Evolutionary conservation across 2,888 invertebrate genomes (phyloP), one percentile per base, ranked within the genome.

Genomic region (Lasioglossum marginatum): DNA sequence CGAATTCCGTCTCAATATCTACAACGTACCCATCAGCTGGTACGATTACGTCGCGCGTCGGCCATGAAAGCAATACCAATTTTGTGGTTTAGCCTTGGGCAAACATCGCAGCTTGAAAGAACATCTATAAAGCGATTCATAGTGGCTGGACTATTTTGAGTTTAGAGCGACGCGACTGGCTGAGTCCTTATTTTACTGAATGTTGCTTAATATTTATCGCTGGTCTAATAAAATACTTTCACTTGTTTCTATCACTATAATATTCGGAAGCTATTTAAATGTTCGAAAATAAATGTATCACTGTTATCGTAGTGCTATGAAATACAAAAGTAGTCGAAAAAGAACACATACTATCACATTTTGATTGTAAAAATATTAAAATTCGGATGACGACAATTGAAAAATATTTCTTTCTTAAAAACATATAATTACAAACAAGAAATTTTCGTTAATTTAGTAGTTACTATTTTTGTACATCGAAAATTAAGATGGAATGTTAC

Each of bases 41-140:
- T 91, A 91, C 89, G 92, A 91, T 93, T 93, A 92, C 91, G 87
- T 88, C 76, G 82, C 92, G 92, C 91, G 87, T 87, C 77, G 80
- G 79, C 66, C 82, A 73, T 68, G 82, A 81, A 83, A 73, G 77
- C 74, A 68, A 72, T 75, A 70, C 84, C 90, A 90, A 90, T 90
- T 89, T 89, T 84, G 81, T 72, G 81, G 77, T 57, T 86, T 80
- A 76, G 75, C 76, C n/a, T 77, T 81, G 79, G 27, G 45, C 57
- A 57, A 72, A 52, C 77, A 37, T 70, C 77, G 43, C 34, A 60
- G 60, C 45, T 66, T 34, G 63, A 34, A 27, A 12, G 37, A 40
- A 57, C 70, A 27, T 63, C 31, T 72, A 57, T 82, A 66, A 87
- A 82, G 70, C 70, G 60, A 27, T 37, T 34, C 40, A 71, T 43